Percentiles rank a stretch among this genome's conserved stretches.
Conservation (phyloP, 2,797 vertebrate genomes). For the Pipistrellus pygmaeus region DNA sequence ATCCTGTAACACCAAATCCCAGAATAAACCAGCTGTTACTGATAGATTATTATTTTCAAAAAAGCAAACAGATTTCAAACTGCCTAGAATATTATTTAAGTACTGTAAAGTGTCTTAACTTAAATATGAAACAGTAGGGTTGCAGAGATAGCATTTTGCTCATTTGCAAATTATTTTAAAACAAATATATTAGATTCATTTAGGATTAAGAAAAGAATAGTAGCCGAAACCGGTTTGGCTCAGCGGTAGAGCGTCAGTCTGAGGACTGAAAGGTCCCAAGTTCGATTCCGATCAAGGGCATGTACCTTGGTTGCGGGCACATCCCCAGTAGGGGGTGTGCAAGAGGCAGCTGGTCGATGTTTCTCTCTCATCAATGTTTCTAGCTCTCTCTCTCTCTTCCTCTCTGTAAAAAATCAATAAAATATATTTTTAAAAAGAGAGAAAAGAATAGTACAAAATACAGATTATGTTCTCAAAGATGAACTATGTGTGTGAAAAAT, state of each 20-base stretch:
- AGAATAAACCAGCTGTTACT: constrained; percentile 50
- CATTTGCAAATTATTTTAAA: constrained; percentile 50
- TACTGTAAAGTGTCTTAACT: background rate
- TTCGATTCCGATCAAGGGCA: too few relatives aligned
- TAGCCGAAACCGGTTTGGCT: too few relatives aligned
- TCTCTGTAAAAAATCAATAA: too few relatives aligned
- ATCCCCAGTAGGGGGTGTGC: too few relatives aligned
- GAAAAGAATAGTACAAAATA: constrained; percentile 36
- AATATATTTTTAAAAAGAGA: background rate
- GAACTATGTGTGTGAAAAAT: background rate
- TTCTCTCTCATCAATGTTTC: too few relatives aligned
- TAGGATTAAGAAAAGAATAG: constrained; percentile 37
- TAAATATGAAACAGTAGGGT: constrained; percentile 42
- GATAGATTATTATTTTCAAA: background rate
- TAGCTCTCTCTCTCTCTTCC: too few relatives aligned
- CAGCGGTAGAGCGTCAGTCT: too few relatives aligned
- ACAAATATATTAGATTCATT: constrained; percentile 32
- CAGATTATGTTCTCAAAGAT: constrained; percentile 36
- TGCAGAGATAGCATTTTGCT: constrained; percentile 41
- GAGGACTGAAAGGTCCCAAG: too few relatives aligned
- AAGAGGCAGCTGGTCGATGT: too few relatives aligned
- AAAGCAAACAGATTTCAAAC: constrained; percentile 16
- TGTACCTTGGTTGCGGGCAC: too few relatives aligned
- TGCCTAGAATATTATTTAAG: constrained; percentile 30
- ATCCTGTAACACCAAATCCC: constrained; percentile 13